These are phyloP conservation scores for Sarcophaga subvicina DNA, from an alignment of 2,888 invertebrate genomes.

Conservation along the genomic window DNA sequence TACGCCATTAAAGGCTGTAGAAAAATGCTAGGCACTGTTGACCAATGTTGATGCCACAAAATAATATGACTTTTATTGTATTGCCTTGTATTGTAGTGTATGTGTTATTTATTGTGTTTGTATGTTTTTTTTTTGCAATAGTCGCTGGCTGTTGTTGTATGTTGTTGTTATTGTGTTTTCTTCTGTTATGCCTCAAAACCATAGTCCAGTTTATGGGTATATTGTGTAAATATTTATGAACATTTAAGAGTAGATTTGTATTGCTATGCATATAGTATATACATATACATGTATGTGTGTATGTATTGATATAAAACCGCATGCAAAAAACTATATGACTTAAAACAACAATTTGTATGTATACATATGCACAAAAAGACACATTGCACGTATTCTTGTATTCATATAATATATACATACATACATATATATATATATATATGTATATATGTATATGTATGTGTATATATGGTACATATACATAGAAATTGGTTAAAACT, in stretches of 20 bases:
- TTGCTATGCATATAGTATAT: background rate
- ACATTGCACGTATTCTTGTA: background rate
- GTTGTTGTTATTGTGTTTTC: conserved; percentile 27
- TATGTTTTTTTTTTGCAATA: conserved; percentile 33
- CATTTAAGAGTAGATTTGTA: background rate
- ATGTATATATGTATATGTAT: no score
- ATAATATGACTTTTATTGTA: conserved; percentile 54
- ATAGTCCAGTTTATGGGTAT: conserved; percentile 55
- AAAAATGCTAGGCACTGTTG: background rate
- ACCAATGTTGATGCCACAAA: conserved; percentile 49
- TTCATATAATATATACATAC: background rate
- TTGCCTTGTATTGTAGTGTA: conserved; percentile 17
- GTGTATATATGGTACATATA: background rate
- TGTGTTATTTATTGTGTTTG: conserved; percentile 9
- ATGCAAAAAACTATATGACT: background rate
- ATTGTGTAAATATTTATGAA: conserved; percentile 43
- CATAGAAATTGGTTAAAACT: conserved; percentile 50
- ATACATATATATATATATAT: background rate
- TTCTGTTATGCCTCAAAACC: conserved; percentile 53
- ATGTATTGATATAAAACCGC: background rate
- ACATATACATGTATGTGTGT: background rate
- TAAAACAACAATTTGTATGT: background rate
- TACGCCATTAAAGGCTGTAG: background rate
- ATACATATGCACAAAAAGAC: no score
- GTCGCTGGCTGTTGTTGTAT: background rate